phyloP scores from a whole-genome alignment of 2,113 vertebrate species.

The Nymphicus hollandicus region DNA sequence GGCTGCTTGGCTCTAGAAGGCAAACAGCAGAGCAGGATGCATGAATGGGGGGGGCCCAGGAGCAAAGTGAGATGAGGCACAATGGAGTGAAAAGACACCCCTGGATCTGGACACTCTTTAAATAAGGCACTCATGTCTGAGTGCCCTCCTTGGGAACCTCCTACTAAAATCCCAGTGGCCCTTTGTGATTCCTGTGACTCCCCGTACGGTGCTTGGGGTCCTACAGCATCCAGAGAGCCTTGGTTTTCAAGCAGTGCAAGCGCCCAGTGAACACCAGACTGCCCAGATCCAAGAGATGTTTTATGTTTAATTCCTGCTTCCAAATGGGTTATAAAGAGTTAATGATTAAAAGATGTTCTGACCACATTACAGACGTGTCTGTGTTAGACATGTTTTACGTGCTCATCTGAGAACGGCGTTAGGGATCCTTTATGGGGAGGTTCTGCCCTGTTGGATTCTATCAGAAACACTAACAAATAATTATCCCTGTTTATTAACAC shows the following conservation, averaged over 20 bases:
- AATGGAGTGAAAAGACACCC: not conserved
- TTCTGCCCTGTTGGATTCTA: constrained; percentile 15
- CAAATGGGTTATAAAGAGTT: not conserved
- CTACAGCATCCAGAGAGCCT: not conserved
- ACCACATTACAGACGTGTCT: not conserved
- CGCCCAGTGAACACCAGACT: not conserved
- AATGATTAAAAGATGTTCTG: not conserved
- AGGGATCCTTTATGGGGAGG: not conserved
- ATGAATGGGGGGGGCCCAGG: accelerated
- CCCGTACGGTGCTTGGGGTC: not conserved
- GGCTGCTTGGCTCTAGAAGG: not conserved
- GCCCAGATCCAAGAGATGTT: not conserved
- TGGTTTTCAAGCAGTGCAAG: not conserved
- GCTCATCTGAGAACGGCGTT: not conserved
- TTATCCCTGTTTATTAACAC: constrained; percentile 17
- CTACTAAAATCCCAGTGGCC: not conserved
- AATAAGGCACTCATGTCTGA: not conserved
- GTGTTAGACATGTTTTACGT: not conserved
- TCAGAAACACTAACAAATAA: constrained; percentile 33
- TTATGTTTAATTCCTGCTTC: not conserved
- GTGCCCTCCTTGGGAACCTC: not conserved
- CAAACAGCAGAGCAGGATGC: not conserved
- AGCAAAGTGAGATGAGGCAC: not conserved
- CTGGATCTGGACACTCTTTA: not conserved
- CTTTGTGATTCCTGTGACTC: not conserved